Evolutionary conservation across 2,113 vertebrate species (phyloP), one percentile per base, ranked within the genome.

Genomic region (Cynoglossus semilaevis): DNA sequence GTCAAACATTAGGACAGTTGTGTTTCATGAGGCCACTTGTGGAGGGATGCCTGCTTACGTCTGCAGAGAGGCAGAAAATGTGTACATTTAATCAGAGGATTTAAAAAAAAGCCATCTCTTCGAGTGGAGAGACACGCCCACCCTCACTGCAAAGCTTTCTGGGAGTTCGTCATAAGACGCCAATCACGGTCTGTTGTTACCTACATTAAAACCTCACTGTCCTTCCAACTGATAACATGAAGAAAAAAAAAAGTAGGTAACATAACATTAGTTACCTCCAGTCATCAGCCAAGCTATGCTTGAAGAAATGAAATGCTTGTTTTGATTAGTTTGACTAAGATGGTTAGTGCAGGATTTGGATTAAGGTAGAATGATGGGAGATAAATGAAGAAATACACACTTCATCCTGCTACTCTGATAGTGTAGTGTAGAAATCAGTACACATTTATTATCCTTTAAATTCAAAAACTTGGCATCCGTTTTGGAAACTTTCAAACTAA

Each of bases 301-400:
- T 29, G 37, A 43, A 1, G 13, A 53, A 15, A 40, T 2, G 15
- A 47, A 72, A 63, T 42, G 69, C 1, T 34, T 67, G 62, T 46
- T 47, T 58, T 58, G 16, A 72, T 76, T 69, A 52, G 29, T 42
- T 29, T 52, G n/a, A 44, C 29, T n/a, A 44, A 54, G 45, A 70
- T 37, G n/a, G 36, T n/a, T 61, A 58, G 54, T 44, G 50, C 1
- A 19, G 19, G 22, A 72, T 59, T 51, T 53, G 22, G 46, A 57
- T 55, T 19, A 51, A 36, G 55, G 55, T 63, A 60, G 59, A 45
- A 57, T 44, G 43, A 19, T 8, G 15, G 22, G 19, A 12, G 19
- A 37, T 8, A 17, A 6, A 56, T 29, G 0, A 38, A 8, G 12
- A 61, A 64, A 57, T 64, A 45, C 11, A 53, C 15, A 64, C n/a